Evolutionary conservation across 2,797 vertebrate species (phyloP), one percentile per base, ranked within the genome.

Genomic region (Sebastes nivosus): DNA sequence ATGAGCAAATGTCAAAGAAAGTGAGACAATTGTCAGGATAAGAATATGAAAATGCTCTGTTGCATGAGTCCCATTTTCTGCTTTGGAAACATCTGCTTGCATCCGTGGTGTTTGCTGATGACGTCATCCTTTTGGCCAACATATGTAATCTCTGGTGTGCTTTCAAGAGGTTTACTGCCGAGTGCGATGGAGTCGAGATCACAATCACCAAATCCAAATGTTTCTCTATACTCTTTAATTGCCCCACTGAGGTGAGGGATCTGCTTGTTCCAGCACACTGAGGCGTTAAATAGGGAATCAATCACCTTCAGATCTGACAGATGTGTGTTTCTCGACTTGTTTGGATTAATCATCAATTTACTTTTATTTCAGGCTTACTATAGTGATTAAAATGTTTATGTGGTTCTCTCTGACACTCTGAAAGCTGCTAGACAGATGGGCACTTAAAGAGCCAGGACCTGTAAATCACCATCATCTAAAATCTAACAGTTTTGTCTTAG

Each of bases 341-440:
- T 63, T 60, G 14, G 27, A 52, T 68, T 67, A 81, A 68, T 71
- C 5, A 72, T 24, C 16, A 36, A n/a, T 79, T 78, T 10, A 29
- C 12, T 69, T 87, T 78, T 36, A 75, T 81, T 65, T 58, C n/a
- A 34, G 52, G 27, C 8, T 18, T 25, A 32, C 24, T 18, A 22
- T 27, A 34, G 42, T 67, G 64, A 82, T 81, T 61, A 34, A 22
- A 54, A 57, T 74, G 75, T 83, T 83, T 52, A 77, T 72, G 65
- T 72, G 61, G 20, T 79, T 64, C n/a, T 24, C 30, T 72, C 16
- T 69, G 24, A 18, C 20, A 50, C 36, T 75, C 58, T 38, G 58
- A 83, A 89, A 82, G 64, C 65, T 79, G 65, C 52, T 61, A 6
- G 29, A 91, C 82, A 85, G 34, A 84, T 88, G 77, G 64, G 36